Base-by-base conservation (phyloP, 2,888 invertebrate genomes). In the Congeria kusceri region DNA sequence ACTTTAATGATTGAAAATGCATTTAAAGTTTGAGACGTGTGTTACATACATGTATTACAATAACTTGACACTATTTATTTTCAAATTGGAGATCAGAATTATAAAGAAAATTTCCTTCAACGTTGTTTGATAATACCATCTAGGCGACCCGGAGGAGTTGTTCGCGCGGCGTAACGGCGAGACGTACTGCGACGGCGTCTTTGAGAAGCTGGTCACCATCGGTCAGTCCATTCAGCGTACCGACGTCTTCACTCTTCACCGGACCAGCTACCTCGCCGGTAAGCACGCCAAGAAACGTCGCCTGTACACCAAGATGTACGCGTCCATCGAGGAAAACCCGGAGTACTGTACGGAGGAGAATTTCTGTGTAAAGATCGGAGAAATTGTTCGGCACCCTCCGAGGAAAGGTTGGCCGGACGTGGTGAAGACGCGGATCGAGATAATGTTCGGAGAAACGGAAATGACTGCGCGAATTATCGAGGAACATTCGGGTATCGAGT, bases 381-480 rank as follows among this genome's bases (percentile, higher is more conserved):
- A 80, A 39, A 76, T 80, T 20, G 57, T 80, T 23, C 72, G 80
- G 4, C 53, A 56, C n/a, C 80, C 80, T n/a, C 80, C 80, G 5
- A 68, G 76, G 28, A 25, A 44, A 0, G 80, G 80, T 1, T 80
- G 80, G 80, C 80, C 80, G 27, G 80, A 80, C 23, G 76, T 76
- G 1, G 46, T 80, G 72, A 69, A 73, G 56, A 61, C 80, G 3
- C 72, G 65, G 23, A 80, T 80, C 20, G 68, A 73, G 18, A 76
- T 80, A 13, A 80, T 68, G n/a, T 76, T 72, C 65, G 80, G 80
- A 20, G 80, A 80, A 28, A 76, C 80, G 0, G 80, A 80, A 58
- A 73, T 80, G 76, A 68, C 61, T 27, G 76, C 76, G 0, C 29
- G 53, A 7, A 77, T 80, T 3, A 25, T 66, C 2, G 80, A 80